These are phyloP conservation scores for Scrobipalpa costella DNA, from an alignment of 2,888 invertebrate species.

Conservation along the genomic window DNA sequence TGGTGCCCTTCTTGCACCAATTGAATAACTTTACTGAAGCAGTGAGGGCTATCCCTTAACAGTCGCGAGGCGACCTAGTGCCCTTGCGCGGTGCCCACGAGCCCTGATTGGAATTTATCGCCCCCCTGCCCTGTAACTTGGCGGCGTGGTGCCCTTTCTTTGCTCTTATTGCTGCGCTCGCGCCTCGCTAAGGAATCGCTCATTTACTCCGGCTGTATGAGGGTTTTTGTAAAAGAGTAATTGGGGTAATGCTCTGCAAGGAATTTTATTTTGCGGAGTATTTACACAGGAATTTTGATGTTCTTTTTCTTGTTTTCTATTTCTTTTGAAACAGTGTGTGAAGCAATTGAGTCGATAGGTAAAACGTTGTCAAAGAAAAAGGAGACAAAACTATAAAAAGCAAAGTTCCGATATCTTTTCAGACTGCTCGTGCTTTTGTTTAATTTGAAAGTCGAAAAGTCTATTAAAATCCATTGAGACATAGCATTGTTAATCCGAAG, in stretches of 20 bases:
- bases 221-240: slow-evolving; percentile 17
- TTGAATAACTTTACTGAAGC: background rate
- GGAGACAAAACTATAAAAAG: background rate
- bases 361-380: background rate
- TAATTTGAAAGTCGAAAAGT: background rate
- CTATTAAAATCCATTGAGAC: too few relatives aligned
- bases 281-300: background rate
- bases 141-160: slow-evolving; percentile 45
- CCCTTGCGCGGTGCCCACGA: slow-evolving; percentile 56
- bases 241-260: slow-evolving; percentile 6
- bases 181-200: slow-evolving; percentile 25
- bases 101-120: slow-evolving; percentile 75
- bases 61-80: slow-evolving; percentile 62
- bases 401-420: background rate
- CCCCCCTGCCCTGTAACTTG: slow-evolving; percentile 57
- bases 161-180: slow-evolving; percentile 31
- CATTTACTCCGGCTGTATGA: slow-evolving; percentile 18
- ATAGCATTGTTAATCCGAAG: background rate
- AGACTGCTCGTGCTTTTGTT: background rate
- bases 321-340: background rate
- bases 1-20: slow-evolving; percentile 31
- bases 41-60: slow-evolving; percentile 44
- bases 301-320: background rate
- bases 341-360: background rate
- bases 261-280: background rate